Base-by-base conservation (phyloP, 2,888 invertebrate genomes). In the Stenichneumon culpator region DNA sequence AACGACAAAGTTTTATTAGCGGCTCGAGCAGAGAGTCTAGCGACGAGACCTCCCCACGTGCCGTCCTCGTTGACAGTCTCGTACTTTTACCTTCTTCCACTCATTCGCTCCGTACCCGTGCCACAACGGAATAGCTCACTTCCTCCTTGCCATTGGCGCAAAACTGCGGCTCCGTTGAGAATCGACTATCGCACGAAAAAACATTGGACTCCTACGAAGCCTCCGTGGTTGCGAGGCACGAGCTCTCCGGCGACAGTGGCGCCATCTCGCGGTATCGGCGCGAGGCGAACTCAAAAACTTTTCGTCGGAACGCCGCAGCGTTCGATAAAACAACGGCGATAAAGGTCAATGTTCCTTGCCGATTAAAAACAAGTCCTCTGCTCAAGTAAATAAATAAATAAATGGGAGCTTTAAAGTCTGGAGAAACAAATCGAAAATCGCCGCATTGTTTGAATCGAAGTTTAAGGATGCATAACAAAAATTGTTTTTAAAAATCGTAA, bases 241-340 rank as follows among this genome's bases (percentile, higher is more conserved):
- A 9, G 69, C 54, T 79, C 44, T 25, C 19, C 72, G 60, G 47
- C 77, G 75, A 70, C 36, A 9, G 68, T 77, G 50, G 77, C 80
- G 84, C 73, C 84, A 81, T 84, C 80, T 84, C n/a, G 63, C 32
- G 57, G 57, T 52, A 7, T 54, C 70, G 74, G 25, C 39, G 22
- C 74, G 74, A 79, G 68, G 39, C 60, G 47, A 11, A 9, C 54
- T 22, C 44, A 4, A 72, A 36, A 28, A 16, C 25, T 3, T 16
- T 67, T 6, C 72, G 11, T 14, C 65, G 52, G 11, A 9, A 4
- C 77, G 39, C 50, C 9, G 50, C 52, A 57, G 72, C 72, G 79
- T 72, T 80, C 69, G 70, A 75, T 67, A 39, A 70, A 75, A 67
- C 28, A 69, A 60, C 47, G 25, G 3, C 75, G 47, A 67, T 68